A percentile compares a stretch with the other conserved stretches of the same genome.
These are phyloP conservation scores for Battus philenor DNA, from an alignment of 1,140 invertebrate genomes.

Conservation along the genomic window DNA sequence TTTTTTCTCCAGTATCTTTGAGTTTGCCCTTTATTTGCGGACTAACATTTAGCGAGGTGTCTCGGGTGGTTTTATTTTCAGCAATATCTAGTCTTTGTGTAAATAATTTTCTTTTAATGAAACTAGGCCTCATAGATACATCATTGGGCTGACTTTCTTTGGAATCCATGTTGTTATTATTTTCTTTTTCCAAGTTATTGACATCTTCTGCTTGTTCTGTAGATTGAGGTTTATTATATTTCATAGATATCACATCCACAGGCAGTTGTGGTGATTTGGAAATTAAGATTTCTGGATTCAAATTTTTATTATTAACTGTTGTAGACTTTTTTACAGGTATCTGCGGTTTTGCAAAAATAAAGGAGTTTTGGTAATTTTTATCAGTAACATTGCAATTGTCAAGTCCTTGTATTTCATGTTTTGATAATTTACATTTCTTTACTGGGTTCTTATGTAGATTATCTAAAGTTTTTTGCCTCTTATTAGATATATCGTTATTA, in stretches of 20 bases:
- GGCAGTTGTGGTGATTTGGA: conserved; percentile 30
- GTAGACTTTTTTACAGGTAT: conserved; percentile 34
- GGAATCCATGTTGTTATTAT: conserved; percentile 15
- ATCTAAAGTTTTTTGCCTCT: background rate
- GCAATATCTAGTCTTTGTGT: conserved; percentile 57
- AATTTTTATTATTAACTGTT: conserved; percentile 14
- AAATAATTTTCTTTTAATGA: conserved; percentile 63
- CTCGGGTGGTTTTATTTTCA: conserved; percentile 44
- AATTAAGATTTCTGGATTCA: conserved; percentile 32
- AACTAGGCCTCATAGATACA: conserved; percentile 55
- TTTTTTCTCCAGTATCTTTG: conserved; percentile 40
- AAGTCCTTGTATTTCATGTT: conserved; percentile 4
- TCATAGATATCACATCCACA: conserved; percentile 18
- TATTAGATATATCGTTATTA: conserved; percentile 6
- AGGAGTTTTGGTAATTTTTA: conserved; percentile 16
- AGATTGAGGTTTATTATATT: background rate
- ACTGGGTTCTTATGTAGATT: background rate
- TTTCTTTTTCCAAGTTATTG: conserved; percentile 7
- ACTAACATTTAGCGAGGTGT: conserved; percentile 34
- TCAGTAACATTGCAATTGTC: background rate
- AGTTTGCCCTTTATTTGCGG: conserved; percentile 37
- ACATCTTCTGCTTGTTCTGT: conserved; percentile 8
- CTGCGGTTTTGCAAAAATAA: conserved; percentile 49
- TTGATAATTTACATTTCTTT: conserved; percentile 3
- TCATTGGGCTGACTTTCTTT: conserved; percentile 24